phyloP scores from a whole-genome alignment of 2,797 vertebrate genomes.

The Typhlichthys eigenmanni region DNA sequence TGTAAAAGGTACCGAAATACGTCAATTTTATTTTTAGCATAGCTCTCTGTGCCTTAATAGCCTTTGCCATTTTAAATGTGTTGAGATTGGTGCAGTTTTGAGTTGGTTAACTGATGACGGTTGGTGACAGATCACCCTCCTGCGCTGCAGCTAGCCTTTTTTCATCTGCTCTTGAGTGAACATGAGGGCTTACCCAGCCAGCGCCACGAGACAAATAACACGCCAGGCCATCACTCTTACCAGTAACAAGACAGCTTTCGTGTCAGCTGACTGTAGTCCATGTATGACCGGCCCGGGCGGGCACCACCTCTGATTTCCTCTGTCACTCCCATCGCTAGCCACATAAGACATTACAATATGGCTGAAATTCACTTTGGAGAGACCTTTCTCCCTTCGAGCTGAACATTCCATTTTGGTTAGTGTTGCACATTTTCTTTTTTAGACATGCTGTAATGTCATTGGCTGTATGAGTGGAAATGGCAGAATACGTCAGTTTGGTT shows the following conservation, averaged over 20 bases:
- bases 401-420: too few relatives aligned
- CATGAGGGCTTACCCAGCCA: constrained; percentile 64
- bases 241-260: constrained; percentile 56
- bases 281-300: constrained; percentile 25
- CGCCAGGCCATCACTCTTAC: constrained; percentile 63
- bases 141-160: constrained; percentile 63
- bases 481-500: too few relatives aligned
- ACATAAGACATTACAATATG: neutral
- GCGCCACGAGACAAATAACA: constrained; percentile 71
- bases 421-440: too few relatives aligned
- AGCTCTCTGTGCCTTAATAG: constrained; percentile 49
- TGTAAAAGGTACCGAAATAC: constrained; percentile 60
- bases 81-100: constrained; percentile 55
- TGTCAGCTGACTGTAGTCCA: constrained; percentile 47
- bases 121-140: constrained; percentile 70
- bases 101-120: constrained; percentile 72
- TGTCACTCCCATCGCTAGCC: constrained; percentile 9
- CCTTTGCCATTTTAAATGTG: constrained; percentile 57
- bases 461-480: too few relatives aligned
- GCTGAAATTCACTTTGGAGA: neutral
- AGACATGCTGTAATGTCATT: too few relatives aligned
- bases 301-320: constrained; percentile 39
- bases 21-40: constrained; percentile 72
- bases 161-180: constrained; percentile 70
- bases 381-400: too few relatives aligned